Conservation (phyloP, 2,797 vertebrate species). For the Falco novaeseelandiae region DNA sequence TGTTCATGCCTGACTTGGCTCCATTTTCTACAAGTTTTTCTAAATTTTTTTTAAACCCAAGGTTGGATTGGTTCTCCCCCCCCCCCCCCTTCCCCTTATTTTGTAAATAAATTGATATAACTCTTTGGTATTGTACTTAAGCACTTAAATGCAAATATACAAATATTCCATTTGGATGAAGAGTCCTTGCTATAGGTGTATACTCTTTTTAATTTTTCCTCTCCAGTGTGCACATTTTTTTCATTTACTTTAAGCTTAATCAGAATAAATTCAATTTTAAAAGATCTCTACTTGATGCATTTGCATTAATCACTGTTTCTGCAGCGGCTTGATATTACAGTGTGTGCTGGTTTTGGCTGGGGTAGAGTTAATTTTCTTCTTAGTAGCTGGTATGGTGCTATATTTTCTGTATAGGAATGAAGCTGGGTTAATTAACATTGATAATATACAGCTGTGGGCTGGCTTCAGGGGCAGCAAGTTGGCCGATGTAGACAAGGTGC, state of each 20-base stretch:
- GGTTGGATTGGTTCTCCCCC: not conserved
- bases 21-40: not conserved
- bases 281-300: not conserved
- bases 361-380: not conserved
- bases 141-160: not conserved
- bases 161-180: not conserved
- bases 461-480: no score
- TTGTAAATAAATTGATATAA: not conserved
- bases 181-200: not conserved
- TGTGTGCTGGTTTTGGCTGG: not conserved
- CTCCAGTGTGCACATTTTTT: not conserved
- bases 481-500: no score
- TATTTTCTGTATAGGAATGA: no score
- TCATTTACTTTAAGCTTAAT: slow-evolving; percentile 22
- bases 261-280: slow-evolving; percentile 32
- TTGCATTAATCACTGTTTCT: slow-evolving; percentile 53
- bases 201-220: not conserved
- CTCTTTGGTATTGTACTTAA: not conserved
- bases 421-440: no score
- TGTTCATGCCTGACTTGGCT: not conserved
- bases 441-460: no score
- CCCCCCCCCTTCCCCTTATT: no score
- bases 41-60: not conserved
- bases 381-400: not conserved
- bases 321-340: not conserved